phyloP scores from a whole-genome alignment of 2,888 invertebrate genomes.

The Lochmaea capreae region DNA sequence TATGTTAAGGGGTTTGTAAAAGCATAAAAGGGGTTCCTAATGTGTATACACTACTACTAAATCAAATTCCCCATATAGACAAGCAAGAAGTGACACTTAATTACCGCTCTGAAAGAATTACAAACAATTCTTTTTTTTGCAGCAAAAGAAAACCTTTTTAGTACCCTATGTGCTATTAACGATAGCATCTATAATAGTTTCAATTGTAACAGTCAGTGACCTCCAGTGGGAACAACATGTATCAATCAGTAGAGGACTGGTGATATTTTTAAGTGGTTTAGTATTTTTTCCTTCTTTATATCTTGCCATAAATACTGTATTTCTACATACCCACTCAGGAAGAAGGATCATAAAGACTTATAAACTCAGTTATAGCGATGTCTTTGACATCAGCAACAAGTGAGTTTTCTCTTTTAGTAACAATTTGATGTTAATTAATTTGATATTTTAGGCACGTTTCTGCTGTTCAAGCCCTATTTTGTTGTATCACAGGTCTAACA shows the following conservation, averaged over 20 bases:
- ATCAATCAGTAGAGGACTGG: constrained; percentile 71
- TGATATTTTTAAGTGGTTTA: constrained; percentile 73
- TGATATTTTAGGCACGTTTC: constrained; percentile 73
- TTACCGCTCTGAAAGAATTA: not conserved
- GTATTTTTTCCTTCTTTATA: constrained; percentile 77
- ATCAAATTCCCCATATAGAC: no score
- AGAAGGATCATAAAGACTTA: constrained; percentile 73
- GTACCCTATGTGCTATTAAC: constrained; percentile 46
- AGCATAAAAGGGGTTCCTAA: no score
- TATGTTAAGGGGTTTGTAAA: no score
- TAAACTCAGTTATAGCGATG: constrained; percentile 74
- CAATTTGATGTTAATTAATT: not conserved
- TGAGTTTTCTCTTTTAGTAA: constrained; percentile 63
- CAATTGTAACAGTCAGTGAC: constrained; percentile 54
- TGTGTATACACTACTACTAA: no score
- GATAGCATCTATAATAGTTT: constrained; percentile 45
- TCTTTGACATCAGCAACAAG: constrained; percentile 82
- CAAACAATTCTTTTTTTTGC: constrained; percentile 25
- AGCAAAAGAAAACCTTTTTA: constrained; percentile 48
- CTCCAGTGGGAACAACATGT: constrained; percentile 70
- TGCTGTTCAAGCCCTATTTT: constrained; percentile 77
- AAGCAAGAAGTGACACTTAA: no score
- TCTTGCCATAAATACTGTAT: constrained; percentile 73
- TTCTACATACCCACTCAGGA: constrained; percentile 72
- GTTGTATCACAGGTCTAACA: constrained; percentile 74